Percentiles rank a stretch among this genome's conserved stretches.
Conservation (phyloP, 2,888 invertebrate genomes). For the Euphydryas editha region DNA sequence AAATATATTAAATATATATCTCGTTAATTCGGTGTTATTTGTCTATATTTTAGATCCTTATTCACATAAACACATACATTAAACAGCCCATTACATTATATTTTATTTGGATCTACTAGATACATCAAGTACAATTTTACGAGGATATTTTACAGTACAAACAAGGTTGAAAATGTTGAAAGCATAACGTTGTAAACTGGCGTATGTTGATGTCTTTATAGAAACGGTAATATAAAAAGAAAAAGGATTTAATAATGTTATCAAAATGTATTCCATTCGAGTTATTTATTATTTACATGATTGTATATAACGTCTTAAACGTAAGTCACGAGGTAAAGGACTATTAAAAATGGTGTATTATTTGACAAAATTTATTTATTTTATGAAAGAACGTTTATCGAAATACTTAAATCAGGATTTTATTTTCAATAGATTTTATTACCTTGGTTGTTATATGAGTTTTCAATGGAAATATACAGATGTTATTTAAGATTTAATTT, state of each 20-base stretch:
- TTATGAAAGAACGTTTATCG: not conserved
- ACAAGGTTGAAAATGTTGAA: constrained; percentile 46
- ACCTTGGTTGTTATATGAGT: too few species aligned
- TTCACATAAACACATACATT: not conserved
- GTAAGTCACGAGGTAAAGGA: not conserved
- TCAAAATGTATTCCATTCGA: constrained; percentile 14
- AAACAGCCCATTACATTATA: not conserved
- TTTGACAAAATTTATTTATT: not conserved
- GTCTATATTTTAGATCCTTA: not conserved
- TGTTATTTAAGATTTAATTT: too few species aligned
- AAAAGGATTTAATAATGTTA: constrained; percentile 48
- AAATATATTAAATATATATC: not conserved
- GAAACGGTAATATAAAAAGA: constrained; percentile 49
- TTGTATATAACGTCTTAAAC: not conserved
- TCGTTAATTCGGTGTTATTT: not conserved
- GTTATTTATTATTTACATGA: constrained; percentile 19
- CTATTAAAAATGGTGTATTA: not conserved
- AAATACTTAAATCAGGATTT: not conserved
- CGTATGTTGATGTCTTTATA: constrained; percentile 48
- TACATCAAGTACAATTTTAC: constrained; percentile 34
- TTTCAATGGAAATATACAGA: too few species aligned
- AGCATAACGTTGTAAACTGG: constrained; percentile 44
- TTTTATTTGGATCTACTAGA: constrained; percentile 13
- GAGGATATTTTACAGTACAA: constrained; percentile 44
- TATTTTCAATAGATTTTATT: not conserved